Conservation (phyloP, 92 coral and sea anemone species). For the Parazoanthus atlanticus region DNA sequence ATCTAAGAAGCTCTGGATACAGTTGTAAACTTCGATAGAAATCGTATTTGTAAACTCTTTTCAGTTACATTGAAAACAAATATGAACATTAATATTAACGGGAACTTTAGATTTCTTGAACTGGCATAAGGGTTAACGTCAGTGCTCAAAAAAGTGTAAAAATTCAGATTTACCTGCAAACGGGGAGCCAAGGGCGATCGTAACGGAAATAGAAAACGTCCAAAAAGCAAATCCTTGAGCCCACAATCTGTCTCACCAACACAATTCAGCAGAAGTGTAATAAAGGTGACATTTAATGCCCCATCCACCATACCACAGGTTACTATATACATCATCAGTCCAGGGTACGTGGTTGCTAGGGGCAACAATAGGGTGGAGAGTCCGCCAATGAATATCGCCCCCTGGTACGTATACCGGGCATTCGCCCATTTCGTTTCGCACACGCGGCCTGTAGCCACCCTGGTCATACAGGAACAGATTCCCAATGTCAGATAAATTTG, state of each 20-base stretch:
- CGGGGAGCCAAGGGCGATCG: neutral
- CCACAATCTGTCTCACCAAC: neutral
- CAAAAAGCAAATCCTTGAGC: neutral
- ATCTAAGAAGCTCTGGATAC: too few relatives aligned
- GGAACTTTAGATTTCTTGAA: too few relatives aligned
- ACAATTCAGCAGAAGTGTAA: neutral
- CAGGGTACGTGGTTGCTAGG: neutral
- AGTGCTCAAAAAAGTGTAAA: too few relatives aligned
- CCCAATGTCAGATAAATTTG: neutral
- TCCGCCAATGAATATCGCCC: neutral
- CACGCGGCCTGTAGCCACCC: neutral
- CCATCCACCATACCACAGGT: neutral
- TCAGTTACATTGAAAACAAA: too few relatives aligned
- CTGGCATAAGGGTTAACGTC: too few relatives aligned
- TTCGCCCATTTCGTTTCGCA: neutral
- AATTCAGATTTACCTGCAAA: neutral
- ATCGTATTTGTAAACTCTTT: too few relatives aligned
- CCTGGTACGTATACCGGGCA: neutral
- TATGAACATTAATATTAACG: too few relatives aligned
- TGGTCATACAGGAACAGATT: neutral
- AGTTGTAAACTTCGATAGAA: too few relatives aligned
- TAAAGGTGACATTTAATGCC: neutral
- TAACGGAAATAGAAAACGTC: neutral
- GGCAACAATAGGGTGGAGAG: neutral
- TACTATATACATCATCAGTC: neutral